Evolutionary conservation across 2,888 invertebrate genomes (phyloP).

Genomic region (Pachymerium ferrugineum): DNA sequence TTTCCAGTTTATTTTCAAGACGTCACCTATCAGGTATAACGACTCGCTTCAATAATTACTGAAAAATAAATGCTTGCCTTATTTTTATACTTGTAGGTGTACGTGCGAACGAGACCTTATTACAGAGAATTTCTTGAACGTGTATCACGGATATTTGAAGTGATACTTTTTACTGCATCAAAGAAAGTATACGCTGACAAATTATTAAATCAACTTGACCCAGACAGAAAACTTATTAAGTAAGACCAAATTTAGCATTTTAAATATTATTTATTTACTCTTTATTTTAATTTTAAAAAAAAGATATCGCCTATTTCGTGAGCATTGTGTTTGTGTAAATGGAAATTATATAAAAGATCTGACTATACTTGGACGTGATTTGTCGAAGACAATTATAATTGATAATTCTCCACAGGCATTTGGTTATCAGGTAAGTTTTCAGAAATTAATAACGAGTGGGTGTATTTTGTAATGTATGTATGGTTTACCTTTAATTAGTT

Average conservation of each 20-base stretch:
- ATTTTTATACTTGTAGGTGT: slow-evolving; percentile 50
- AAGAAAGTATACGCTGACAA: slow-evolving; percentile 93
- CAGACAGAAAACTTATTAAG: slow-evolving; percentile 79
- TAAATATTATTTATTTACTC: slow-evolving; percentile 26
- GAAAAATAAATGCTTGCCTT: too few relatives aligned
- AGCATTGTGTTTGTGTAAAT: slow-evolving; percentile 90
- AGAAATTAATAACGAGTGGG: too few relatives aligned
- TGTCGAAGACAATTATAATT: slow-evolving; percentile 78
- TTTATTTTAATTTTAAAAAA: slow-evolving; percentile 28
- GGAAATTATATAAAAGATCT: slow-evolving; percentile 96
- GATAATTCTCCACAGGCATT: slow-evolving; percentile 91
- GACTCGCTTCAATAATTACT: too few relatives aligned
- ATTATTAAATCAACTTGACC: slow-evolving; percentile 83
- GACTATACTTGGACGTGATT: slow-evolving; percentile 82
- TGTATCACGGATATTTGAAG: slow-evolving; percentile 80
- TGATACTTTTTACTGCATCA: slow-evolving; percentile 91
- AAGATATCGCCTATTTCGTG: slow-evolving; percentile 77
- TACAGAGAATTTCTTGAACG: slow-evolving; percentile 87
- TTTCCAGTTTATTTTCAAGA: slow-evolving; percentile 90
- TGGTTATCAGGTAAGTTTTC: slow-evolving; percentile 73
- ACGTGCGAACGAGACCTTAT: slow-evolving; percentile 83
- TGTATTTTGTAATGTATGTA: slow-evolving; percentile 35
- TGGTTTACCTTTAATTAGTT: slow-evolving; percentile 62
- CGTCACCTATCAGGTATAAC: slow-evolving; percentile 64
- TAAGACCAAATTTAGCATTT: slow-evolving; percentile 47